Percentiles rank a stretch among this genome's conserved stretches.
Evolutionary conservation across 2,888 invertebrate species (phyloP).

Genomic region (Xylota sylvarum): DNA sequence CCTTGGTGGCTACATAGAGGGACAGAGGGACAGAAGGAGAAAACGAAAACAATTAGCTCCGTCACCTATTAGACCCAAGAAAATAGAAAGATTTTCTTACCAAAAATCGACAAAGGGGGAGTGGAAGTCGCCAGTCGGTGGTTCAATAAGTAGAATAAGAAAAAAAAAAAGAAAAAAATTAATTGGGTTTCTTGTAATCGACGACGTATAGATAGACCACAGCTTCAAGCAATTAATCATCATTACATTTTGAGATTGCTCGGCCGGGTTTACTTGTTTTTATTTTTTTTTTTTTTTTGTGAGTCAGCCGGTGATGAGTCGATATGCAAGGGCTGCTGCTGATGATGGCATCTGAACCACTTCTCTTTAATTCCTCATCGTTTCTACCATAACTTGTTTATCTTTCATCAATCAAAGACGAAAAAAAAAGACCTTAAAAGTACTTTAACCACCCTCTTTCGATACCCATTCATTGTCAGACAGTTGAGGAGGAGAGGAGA

Average conservation of each 20-base stretch:
- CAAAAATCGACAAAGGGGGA: constrained; percentile 17
- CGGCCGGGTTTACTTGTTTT: constrained; percentile 11
- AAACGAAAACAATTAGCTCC: constrained; percentile 70
- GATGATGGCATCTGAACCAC: constrained; percentile 64
- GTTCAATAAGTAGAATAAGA: constrained; percentile 8
- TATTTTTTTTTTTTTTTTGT: not conserved
- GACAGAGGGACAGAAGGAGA: constrained; percentile 5
- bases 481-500: not conserved
- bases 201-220: constrained; percentile 61
- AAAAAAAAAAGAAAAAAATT: constrained; percentile 50
- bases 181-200: constrained; percentile 74
- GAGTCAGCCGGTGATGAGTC: not conserved
- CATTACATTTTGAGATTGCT: constrained; percentile 71
- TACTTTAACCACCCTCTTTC: constrained; percentile 59
- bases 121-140: not conserved
- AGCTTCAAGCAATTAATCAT: constrained; percentile 73
- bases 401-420: constrained; percentile 74
- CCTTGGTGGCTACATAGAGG: constrained; percentile 34
- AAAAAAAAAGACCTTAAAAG: constrained; percentile 43
- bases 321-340: constrained; percentile 31
- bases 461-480: constrained; percentile 36
- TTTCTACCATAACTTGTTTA: constrained; percentile 72
- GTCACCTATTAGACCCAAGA: constrained; percentile 65
- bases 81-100: constrained; percentile 35
- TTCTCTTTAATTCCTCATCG: constrained; percentile 50